Conservation (phyloP, 2,797 vertebrate genomes). For the Rhadinocentrus ornatus region DNA sequence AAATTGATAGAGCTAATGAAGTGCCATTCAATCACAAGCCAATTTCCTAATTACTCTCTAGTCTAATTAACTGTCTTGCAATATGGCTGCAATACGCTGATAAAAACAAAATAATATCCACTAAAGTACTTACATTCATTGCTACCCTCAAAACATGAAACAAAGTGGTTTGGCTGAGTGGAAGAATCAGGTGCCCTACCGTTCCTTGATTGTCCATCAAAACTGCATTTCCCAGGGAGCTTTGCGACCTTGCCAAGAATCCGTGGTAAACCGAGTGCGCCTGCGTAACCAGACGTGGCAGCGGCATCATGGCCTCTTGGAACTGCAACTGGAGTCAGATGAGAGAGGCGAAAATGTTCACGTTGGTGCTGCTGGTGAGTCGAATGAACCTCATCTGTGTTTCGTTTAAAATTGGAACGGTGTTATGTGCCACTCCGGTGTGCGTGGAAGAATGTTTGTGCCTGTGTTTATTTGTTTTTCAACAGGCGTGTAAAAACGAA, state of each 20-base stretch:
- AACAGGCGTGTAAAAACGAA: no score
- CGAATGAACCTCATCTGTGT: not conserved
- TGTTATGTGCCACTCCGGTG: not conserved
- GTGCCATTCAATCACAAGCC: slow-evolving; percentile 40
- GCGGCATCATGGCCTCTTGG: slow-evolving; percentile 87
- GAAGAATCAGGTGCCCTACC: slow-evolving; percentile 11
- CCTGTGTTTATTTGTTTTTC: not conserved
- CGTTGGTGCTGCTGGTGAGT: slow-evolving; percentile 82
- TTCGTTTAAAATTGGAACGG: fast-evolving
- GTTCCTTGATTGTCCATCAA: fast-evolving
- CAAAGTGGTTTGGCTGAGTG: fast-evolving
- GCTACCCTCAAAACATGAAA: not conserved
- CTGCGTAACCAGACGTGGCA: slow-evolving; percentile 88
- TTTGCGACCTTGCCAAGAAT: slow-evolving; percentile 40
- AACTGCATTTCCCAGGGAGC: slow-evolving; percentile 77
- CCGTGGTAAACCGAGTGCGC: slow-evolving; percentile 74
- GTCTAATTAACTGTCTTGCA: slow-evolving; percentile 35
- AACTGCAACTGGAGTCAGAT: slow-evolving; percentile 74
- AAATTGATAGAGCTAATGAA: slow-evolving; percentile 50
- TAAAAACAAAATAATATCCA: slow-evolving; percentile 15
- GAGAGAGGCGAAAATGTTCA: slow-evolving; percentile 79
- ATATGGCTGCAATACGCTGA: slow-evolving; percentile 18
- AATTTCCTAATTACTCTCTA: slow-evolving; percentile 51
- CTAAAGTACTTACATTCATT: not conserved
- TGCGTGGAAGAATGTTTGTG: no score